phyloP scores from a whole-genome alignment of 1,140 invertebrate genomes.

The Cylas formicarius region DNA sequence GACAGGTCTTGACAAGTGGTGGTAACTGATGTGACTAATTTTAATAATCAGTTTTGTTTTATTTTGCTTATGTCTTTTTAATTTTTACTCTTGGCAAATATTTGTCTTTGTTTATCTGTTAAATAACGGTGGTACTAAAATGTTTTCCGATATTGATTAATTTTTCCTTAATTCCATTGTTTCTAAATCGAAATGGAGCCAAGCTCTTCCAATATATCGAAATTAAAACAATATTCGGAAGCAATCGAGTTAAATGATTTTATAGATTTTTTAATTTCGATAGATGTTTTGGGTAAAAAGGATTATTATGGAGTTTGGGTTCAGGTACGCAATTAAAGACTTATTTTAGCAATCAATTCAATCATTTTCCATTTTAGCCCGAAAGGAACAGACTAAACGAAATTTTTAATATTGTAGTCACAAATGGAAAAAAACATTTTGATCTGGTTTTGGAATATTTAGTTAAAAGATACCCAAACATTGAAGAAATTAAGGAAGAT shows the following conservation, averaged over 20 bases:
- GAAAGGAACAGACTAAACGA: constrained; percentile 6
- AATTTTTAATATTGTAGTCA: constrained; percentile 7
- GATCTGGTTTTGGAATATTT: constrained; percentile 10
- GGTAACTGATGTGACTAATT: too few species aligned
- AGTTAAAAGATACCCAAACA: constrained; percentile 4
- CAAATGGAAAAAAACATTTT: constrained; percentile 2
- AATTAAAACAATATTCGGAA: not conserved
- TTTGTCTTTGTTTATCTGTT: too few species aligned
- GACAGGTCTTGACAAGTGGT: too few species aligned
- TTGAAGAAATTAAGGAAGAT: constrained; percentile 5
- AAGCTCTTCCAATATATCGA: too few species aligned
- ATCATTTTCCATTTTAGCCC: constrained; percentile 11
- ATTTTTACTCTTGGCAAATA: too few species aligned
- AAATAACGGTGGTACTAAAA: too few species aligned
- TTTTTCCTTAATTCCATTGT: too few species aligned
- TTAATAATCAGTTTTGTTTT: too few species aligned
- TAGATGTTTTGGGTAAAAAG: constrained; percentile 2
- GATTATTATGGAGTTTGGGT: constrained; percentile 7
- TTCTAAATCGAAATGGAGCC: too few species aligned
- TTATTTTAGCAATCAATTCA: constrained; percentile 4
- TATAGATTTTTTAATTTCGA: not conserved
- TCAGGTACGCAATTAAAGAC: not conserved
- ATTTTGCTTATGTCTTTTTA: too few species aligned
- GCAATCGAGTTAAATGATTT: not conserved
- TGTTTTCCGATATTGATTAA: too few species aligned